Evolutionary conservation across 2,888 invertebrate genomes (phyloP), one percentile per base, ranked within the genome.

Genomic region (Drosophila limbata): DNA sequence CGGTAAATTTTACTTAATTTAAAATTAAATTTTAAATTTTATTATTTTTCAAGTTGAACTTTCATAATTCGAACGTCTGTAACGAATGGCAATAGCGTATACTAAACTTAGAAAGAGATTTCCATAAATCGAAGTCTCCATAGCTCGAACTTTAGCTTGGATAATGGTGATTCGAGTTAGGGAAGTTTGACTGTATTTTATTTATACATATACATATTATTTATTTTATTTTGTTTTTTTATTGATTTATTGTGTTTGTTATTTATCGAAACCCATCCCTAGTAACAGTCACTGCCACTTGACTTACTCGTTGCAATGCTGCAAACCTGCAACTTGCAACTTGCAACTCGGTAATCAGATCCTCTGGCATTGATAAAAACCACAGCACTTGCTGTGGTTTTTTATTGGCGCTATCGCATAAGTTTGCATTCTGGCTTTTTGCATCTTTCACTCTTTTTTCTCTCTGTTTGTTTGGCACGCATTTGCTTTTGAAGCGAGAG

Each of bases 281-380:
- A 53, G 37, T 25, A 25, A 59, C 56, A 61, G 56, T 56, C 69
- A 75, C 67, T 79, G 87, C 81, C 79, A 82, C 87, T 82, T 76
- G 79, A 72, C 76, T 80, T 88, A 85, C 80, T 72, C 82, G 74
- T 65, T 73, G 42, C 42, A 53, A 45, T 62, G 42, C 37, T 13
- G 64, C n/a, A n/a, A n/a, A n/a, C n/a, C n/a, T n/a, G n/a, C 69
- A 55, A 63, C 48, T 21, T 25, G 52, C n/a, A n/a, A n/a, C n/a
- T n/a, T n/a, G n/a, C 68, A 64, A 28, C 64, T 55, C 44, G 62
- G 80, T 85, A 88, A 91, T 90, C 90, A 90, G 90, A 91, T 90
- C 87, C 90, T 83, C 81, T 79, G 68, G 77, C 81, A 76, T 72
- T 81, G 90, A 90, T 90, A 90, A 90, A 69, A 62, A 44, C 21